phyloP scores from a whole-genome alignment of 2,797 vertebrate species.

The Percopsis omiscomaycus region DNA sequence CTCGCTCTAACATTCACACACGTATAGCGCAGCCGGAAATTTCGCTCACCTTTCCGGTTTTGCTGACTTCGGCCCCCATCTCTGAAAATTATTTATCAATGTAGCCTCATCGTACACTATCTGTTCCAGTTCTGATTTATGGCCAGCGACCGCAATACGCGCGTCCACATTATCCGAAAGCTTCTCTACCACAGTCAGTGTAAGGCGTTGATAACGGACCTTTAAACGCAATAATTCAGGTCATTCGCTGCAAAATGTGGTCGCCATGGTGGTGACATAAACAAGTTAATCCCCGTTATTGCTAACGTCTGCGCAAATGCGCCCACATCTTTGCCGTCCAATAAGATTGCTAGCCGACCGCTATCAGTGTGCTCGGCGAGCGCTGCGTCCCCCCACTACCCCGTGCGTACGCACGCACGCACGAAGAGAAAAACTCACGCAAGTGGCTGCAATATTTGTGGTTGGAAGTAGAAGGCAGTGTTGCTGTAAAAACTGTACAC shows the following conservation, averaged over 20 bases:
- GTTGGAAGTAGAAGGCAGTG: too few relatives aligned
- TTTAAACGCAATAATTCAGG: neutral
- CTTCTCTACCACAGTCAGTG: too few relatives aligned
- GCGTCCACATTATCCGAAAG: conserved; percentile 1
- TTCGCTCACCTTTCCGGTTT: conserved; percentile 68
- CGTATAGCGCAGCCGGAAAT: conserved; percentile 11
- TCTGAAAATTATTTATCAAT: conserved; percentile 37
- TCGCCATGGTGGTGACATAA: conserved; percentile 63
- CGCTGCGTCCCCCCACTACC: neutral
- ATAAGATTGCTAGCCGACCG: conserved; percentile 18
- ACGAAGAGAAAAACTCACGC: too few relatives aligned
- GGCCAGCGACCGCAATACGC: conserved; percentile 19
- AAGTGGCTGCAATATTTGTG: too few relatives aligned
- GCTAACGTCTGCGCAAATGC: conserved; percentile 59
- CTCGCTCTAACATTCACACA: neutral
- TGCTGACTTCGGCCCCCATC: conserved; percentile 78
- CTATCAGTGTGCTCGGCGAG: neutral
- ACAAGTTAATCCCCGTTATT: conserved; percentile 76
- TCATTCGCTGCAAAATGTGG: conserved; percentile 2
- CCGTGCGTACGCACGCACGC: neutral
- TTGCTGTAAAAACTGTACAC: too few relatives aligned
- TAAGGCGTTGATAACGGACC: too few relatives aligned
- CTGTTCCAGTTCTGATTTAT: conserved; percentile 48
- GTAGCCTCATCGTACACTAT: conserved; percentile 30
- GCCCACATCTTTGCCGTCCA: conserved; percentile 56